A percentile compares a stretch with the other conserved stretches of the same genome.
These are phyloP conservation scores for Adoxophyes honmai DNA, from an alignment of 1,140 invertebrate genomes.

Conservation along the genomic window DNA sequence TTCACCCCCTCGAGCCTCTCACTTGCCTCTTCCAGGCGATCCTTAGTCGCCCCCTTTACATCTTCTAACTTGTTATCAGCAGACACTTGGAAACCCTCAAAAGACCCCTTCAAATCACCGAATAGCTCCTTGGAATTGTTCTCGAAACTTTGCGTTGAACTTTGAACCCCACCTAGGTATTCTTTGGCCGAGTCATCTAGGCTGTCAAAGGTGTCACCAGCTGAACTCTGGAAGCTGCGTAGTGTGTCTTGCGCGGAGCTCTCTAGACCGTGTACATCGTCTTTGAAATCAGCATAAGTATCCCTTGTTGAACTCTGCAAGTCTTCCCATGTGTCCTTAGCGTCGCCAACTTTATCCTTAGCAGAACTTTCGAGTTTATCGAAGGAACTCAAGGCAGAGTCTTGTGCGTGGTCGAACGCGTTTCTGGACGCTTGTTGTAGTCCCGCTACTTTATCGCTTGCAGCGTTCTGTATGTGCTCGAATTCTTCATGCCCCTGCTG, in stretches of 20 bases:
- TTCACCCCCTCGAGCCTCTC: conserved; percentile 31
- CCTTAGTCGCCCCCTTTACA: conserved; percentile 43
- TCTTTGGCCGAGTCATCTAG: conserved; percentile 60
- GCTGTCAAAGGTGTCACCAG: conserved; percentile 67
- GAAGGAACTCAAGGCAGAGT: conserved; percentile 64
- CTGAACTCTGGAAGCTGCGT: conserved; percentile 67
- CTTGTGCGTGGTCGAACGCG: conserved; percentile 55
- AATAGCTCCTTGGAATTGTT: conserved; percentile 49
- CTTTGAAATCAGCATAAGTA: conserved; percentile 56
- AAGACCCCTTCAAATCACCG: conserved; percentile 45
- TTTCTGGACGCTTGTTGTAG: conserved; percentile 48
- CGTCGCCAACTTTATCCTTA: conserved; percentile 55
- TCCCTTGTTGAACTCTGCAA: conserved; percentile 60
- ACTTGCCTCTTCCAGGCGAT: conserved; percentile 36
- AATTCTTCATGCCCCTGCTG: conserved; percentile 39
- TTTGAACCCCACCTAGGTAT: conserved; percentile 40
- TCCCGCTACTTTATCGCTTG: conserved; percentile 40
- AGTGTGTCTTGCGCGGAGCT: conserved; percentile 62
- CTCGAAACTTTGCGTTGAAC: conserved; percentile 32
- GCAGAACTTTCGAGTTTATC: conserved; percentile 63
- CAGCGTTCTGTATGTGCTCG: conserved; percentile 34
- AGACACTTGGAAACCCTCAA: conserved; percentile 65
- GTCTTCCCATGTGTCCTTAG: conserved; percentile 55
- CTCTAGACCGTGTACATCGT: conserved; percentile 54
- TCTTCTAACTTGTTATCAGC: conserved; percentile 66